Base-by-base conservation (phyloP, 2,797 vertebrate genomes). In the Pipistrellus pipistrellus region DNA sequence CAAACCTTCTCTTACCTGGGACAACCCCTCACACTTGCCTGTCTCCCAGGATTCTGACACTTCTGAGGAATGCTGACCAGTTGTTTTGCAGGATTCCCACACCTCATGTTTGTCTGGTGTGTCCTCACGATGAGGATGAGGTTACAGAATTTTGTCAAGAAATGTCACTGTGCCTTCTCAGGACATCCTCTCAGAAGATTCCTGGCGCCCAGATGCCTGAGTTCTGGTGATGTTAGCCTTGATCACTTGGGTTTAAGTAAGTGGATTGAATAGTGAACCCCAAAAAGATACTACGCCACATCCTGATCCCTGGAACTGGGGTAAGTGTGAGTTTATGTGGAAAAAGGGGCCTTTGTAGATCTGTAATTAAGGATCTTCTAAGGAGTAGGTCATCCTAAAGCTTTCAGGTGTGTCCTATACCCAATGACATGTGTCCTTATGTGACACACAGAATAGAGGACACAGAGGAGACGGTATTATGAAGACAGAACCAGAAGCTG, bases 181-280 rank as follows among this genome's bases (percentile, higher is more conserved):
- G 12, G 4, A 9, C 20, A 20, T 32, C 12, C 27, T 41, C 27
- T 21, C 11, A n/a, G 66, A 4, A 11, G 9, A 81, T 12, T 35
- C 1, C 1, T 5, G 32, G 30, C 18, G 20, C 17, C 14, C 0
- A 3, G 23, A 6, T 14, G 2, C 27, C 27, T 68, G n/a, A 3
- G 51, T 53, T 30, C 17, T 53, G 23, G 23, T 38, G 62, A 44
- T 18, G 15, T 8, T 55, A 48, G 51, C 4, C 14, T 72, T 23
- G 44, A n/a, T 20, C 41, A 55, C 14, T 53, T 76, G 51, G 57
- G 57, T 41, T 69, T 35, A 73, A 57, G 41, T 69, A 11, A 72
- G 17, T 23, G 8, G 20, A 10, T 4, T 69, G 23, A 46, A 93
- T 5, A 38, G 51, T 15, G 4, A 17, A 81, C 25, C 12, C 48